Percentiles rank a stretch among this genome's conserved stretches.
phyloP scores from a whole-genome alignment of 2,113 vertebrate genomes.

The Oncorhynchus mykiss region DNA sequence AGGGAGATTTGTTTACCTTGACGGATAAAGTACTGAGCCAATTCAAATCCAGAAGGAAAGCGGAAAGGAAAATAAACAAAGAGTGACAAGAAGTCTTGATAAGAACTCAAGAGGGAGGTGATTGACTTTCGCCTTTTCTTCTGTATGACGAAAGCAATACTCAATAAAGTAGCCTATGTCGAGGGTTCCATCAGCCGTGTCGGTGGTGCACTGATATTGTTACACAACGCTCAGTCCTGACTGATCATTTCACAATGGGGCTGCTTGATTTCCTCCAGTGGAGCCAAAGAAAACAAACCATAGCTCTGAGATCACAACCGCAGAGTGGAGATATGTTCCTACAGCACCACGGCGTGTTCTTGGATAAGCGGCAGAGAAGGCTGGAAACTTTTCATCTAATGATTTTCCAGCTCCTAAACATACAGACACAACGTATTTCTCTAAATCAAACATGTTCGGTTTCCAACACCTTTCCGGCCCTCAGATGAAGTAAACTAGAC shows the following conservation, averaged over 20 bases:
- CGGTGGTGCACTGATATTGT: constrained; percentile 11
- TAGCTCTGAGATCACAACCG: constrained; percentile 17
- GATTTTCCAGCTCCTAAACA: not conserved
- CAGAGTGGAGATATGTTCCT: constrained; percentile 15
- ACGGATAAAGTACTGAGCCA: constrained; percentile 7
- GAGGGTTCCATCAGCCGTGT: constrained; percentile 26
- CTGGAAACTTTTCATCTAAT: constrained; percentile 2
- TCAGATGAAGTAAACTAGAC: not conserved
- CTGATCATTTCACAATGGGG: constrained; percentile 37
- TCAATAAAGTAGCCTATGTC: constrained; percentile 44
- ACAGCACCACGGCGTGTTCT: not conserved
- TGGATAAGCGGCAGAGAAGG: not conserved
- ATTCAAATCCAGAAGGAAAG: constrained; percentile 41
- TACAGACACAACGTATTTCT: not conserved
- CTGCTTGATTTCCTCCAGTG: constrained; percentile 35
- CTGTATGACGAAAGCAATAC: constrained; percentile 62
- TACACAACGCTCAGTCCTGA: constrained; percentile 16
- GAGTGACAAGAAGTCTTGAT: constrained; percentile 8
- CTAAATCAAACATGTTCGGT: not conserved
- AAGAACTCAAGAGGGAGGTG: not conserved
- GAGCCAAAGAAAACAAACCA: constrained; percentile 42
- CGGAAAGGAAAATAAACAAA: constrained; percentile 41
- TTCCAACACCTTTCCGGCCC: not conserved
- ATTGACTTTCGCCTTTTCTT: constrained; percentile 51
- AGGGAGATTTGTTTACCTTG: too few relatives aligned